Conservation (phyloP, 2,797 vertebrate species). For the Helarctos malayanus region DNA sequence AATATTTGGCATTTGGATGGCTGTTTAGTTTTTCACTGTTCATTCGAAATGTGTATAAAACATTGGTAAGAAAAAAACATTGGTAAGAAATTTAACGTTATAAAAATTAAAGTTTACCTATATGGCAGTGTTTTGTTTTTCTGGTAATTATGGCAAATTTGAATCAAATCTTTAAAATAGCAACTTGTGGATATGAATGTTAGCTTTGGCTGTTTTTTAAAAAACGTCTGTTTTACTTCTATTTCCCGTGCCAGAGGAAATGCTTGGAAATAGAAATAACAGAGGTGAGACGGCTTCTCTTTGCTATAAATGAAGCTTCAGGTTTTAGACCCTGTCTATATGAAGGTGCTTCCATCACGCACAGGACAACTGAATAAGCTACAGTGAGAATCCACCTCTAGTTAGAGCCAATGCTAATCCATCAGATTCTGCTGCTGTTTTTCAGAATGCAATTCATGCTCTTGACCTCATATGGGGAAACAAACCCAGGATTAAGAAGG, state of each 20-base stretch:
- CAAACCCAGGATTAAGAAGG: background rate
- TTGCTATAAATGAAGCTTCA: no score
- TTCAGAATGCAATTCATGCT: background rate
- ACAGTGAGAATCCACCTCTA: no score
- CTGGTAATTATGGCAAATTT: background rate
- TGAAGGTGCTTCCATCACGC: no score
- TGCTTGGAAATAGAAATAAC: background rate
- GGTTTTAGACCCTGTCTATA: no score
- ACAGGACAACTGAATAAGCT: no score
- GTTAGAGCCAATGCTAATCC: no score
- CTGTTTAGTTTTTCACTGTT: slow-evolving; percentile 16
- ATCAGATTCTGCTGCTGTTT: background rate
- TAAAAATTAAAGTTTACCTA: background rate
- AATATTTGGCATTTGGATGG: background rate
- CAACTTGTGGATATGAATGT: background rate
- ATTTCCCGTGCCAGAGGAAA: background rate
- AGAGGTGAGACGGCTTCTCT: background rate
- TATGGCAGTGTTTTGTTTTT: background rate
- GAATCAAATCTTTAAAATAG: background rate
- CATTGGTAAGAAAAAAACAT: background rate
- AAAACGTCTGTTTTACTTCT: background rate
- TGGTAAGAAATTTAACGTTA: background rate
- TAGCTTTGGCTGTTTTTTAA: background rate
- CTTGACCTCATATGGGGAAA: background rate
- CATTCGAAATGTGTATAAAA: background rate